Percentiles rank a stretch among this genome's conserved stretches.
Evolutionary conservation across 1,140 invertebrate species (phyloP).

Genomic region (Musca domestica): DNA sequence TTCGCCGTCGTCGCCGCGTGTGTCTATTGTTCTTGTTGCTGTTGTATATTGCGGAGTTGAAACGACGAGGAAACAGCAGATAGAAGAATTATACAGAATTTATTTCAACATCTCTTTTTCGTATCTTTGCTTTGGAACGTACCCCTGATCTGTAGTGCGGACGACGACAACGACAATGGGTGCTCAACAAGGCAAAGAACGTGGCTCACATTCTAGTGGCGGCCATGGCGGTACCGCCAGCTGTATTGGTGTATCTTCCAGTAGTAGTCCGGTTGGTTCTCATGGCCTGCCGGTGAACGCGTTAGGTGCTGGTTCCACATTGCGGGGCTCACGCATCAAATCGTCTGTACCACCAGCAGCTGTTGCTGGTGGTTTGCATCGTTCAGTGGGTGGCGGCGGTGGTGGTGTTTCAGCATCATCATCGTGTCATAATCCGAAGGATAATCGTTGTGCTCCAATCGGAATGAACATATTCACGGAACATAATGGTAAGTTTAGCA

Average conservation of each 20-base stretch:
- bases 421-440: constrained; percentile 64
- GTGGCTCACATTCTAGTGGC: constrained; percentile 45
- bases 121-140: not conserved
- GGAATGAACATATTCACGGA: constrained; percentile 87
- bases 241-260: constrained; percentile 44
- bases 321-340: constrained; percentile 51
- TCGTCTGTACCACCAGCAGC: constrained; percentile 58
- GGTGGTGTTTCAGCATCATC: constrained; percentile 57
- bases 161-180: constrained; percentile 63
- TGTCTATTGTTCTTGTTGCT: not conserved
- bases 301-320: constrained; percentile 43
- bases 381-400: constrained; percentile 61
- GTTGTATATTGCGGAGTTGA: not conserved
- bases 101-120: not conserved
- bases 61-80: not conserved
- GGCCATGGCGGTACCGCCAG: constrained; percentile 39
- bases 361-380: constrained; percentile 34
- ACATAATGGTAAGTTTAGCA: constrained; percentile 71
- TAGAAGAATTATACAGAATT: not conserved
- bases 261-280: constrained; percentile 43
- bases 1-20: too few relatives aligned
- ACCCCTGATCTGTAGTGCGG: not conserved
- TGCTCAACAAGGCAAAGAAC: constrained; percentile 84
- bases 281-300: constrained; percentile 42
- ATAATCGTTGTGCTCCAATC: constrained; percentile 65